Base-by-base conservation (phyloP, 2,888 invertebrate species). In the Lepidocyrtoides sp. region DNA sequence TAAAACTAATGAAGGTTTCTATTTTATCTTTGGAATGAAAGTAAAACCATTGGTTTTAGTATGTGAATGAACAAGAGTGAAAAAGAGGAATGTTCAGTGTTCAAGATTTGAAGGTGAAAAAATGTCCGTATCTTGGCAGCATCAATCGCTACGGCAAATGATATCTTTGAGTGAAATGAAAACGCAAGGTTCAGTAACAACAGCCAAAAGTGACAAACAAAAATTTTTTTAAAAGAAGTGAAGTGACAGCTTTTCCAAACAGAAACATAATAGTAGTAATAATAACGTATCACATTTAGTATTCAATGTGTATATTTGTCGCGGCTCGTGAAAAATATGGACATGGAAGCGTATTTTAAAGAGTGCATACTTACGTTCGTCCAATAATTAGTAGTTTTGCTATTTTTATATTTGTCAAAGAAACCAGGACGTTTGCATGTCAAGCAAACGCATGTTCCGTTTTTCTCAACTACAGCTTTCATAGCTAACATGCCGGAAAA, bases 401-500 rank as follows among this genome's bases (percentile, higher is more conserved):
- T 57, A 54, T 2, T 20, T n/a, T 17, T 51, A n/a, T n/a, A n/a
- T n/a, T n/a, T n/a, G n/a, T n/a, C n/a, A n/a, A n/a, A n/a, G 10
- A 63, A 29, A 63, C 29, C 26, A 29, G 3, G 14, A 63, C 60
- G 29, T 63, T 63, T 14, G 66, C 69, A 72, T 20, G 69, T 72
- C 60, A 63, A 63, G 60, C 14, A 29, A 29, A n/a, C n/a, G 14
- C 14, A 72, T 26, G 75, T 48, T 75, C 75, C 48, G 75, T 75
- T 75, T 75, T 14, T 48, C 75, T 48, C 48, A 75, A 75, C 51
- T 75, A 48, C 44, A 51, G 36, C 60, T 69, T 36, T 69, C 23
- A 23, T 48, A 7, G 7, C 48, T 48, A 75, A 29, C 14, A 10
- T 75, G 88, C 88, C 88, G 88, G 88, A 88, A 88, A 88, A 88